Evolutionary conservation across 2,797 vertebrate species (phyloP).

Genomic region (Pantherophis alleghaniensis): DNA sequence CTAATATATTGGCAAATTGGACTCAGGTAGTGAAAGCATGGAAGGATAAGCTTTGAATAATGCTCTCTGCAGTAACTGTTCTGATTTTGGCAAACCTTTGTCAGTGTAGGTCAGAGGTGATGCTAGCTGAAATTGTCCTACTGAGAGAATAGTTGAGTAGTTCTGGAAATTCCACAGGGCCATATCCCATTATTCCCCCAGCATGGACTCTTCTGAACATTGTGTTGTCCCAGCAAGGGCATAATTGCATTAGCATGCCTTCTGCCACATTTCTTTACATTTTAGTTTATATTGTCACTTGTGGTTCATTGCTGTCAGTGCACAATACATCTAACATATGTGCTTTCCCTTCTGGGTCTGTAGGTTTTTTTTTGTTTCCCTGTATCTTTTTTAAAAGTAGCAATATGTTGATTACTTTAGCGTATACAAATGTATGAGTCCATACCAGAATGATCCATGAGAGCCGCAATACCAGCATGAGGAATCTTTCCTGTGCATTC

Average conservation of each 20-base stretch:
- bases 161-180: not conserved
- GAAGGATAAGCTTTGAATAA: conserved; percentile 13
- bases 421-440: not conserved
- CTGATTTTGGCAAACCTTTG: conserved; percentile 34
- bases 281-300: not conserved
- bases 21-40: conserved; percentile 25
- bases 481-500: not conserved
- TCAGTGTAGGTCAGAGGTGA: conserved; percentile 5
- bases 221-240: not conserved
- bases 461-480: not conserved
- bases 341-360: not conserved
- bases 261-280: not conserved
- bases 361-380: not conserved
- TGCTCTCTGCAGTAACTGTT: conserved; percentile 22
- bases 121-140: not conserved
- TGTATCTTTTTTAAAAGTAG: not conserved
- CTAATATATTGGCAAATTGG: conserved; percentile 35
- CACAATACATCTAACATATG: not conserved
- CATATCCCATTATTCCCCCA: conserved; percentile 13
- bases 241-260: not conserved
- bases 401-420: not conserved
- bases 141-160: conserved; percentile 10
- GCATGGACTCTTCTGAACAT: not conserved
- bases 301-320: not conserved
- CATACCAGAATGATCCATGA: not conserved